Percentiles rank a stretch among this genome's conserved stretches.
phyloP scores from a whole-genome alignment of 2,888 invertebrate species.

The Dilophus febrilis region DNA sequence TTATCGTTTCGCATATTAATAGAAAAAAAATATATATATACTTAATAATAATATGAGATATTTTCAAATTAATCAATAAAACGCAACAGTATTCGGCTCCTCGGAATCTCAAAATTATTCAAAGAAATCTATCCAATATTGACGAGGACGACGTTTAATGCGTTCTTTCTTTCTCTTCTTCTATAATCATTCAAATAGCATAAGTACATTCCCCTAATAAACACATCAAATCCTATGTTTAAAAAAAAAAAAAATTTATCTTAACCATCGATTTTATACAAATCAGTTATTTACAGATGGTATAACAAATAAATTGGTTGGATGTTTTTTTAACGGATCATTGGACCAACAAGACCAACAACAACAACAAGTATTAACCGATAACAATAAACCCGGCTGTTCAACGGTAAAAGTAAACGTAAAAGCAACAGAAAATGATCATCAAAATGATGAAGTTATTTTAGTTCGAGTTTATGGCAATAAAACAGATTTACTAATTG shows the following conservation, averaged over 20 bases:
- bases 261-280: conserved; percentile 2
- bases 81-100: no score
- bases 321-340: conserved; percentile 38
- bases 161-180: no score
- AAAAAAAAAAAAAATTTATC: background rate
- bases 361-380: conserved; percentile 12
- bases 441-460: conserved; percentile 34
- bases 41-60: no score
- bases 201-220: no score
- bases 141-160: no score
- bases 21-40: no score
- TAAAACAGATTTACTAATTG: conserved; percentile 84
- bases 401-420: background rate
- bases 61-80: no score
- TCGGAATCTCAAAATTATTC: no score
- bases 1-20: no score
- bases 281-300: conserved; percentile 80
- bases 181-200: no score
- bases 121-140: no score
- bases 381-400: no score
- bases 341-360: conserved; percentile 7
- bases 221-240: background rate
- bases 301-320: conserved; percentile 81
- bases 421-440: conserved; percentile 4
- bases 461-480: conserved; percentile 82